Base-by-base conservation (phyloP, 2,797 vertebrate genomes). In the Sparidentex hasta region DNA sequence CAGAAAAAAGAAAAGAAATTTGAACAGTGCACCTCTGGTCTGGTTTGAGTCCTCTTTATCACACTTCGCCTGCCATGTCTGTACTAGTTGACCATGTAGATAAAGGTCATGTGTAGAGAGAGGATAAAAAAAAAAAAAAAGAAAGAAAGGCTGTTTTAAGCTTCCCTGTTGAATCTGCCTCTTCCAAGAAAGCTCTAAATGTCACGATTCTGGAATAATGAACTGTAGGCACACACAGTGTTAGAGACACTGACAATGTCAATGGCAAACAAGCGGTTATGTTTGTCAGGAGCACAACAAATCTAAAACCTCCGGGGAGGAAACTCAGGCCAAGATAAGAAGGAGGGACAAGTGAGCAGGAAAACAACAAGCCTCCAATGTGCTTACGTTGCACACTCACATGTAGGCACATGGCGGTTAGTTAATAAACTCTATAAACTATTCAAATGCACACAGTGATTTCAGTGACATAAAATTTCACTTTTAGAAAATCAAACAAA, bases 291-390 rank as follows among this genome's bases (percentile, higher is more conserved):
- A 81, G 21, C 85, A 65, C 63, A 72, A 73, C 52, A 78, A 51
- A 69, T 44, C 1, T 13, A 5, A 83, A 71, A 38, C 14, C 85
- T 76, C 71, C 50, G 12, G 81, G 74, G 85, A 88, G 89, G 88
- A 92, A 90, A 80, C 79, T 41, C 80, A 38, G 71, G 56, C 58
- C 3, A 7, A 88, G 83, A 90, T 80, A 85, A 82, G 79, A 43
- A 81, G 50, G 52, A 74, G 74, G 61, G 51, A 68, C 1, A 13
- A 62, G 56, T 11, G 75, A 1, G 67, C 86, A 87, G 85, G 83
- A 85, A 90, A 77, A 81, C 76, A 81, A 1, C 27, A 17, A 55
- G 20, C 50, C 44, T 33, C 14, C 1, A 72, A 71, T 29, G 50
- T 68, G 85, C 55, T 85, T 82, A 65, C 51, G 50, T 20, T 74